Evolutionary conservation across 2,888 invertebrate species (phyloP), one percentile per base, ranked within the genome.

Genomic region (Cryptus armator): DNA sequence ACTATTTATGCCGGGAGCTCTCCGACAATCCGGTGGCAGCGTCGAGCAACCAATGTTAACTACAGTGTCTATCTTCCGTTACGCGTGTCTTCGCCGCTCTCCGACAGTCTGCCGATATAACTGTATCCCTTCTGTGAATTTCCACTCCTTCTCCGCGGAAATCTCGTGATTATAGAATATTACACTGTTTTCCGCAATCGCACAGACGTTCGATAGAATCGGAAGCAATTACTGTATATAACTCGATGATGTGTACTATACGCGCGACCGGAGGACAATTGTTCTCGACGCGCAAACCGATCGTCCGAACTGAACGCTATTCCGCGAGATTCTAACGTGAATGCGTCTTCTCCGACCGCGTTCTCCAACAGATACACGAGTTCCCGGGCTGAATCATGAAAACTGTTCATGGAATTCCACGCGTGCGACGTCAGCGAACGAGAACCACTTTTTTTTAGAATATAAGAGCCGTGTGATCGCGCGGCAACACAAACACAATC

Each of bases 371-470:
- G 48, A 77, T 83, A 72, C 44, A 16, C 24, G 16, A 19, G 24
- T 19, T 3, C 32, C 37, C 53, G 46, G 62, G 79, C 75, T 84
- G 81, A 76, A 85, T 79, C 85, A 75, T 80, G 76, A 76, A 12
- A 66, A 79, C 72, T 66, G 82, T 76, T 85, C 79, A 76, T 44
- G 79, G 62, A 80, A 83, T 85, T 83, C 80, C 81, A 66, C 72
- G 80, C 48, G 46, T 44, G 76, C 44, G 43, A 48, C 79, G 83
- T 77, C 71, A 85, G 75, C 29, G 62, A 66, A 44, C 2, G 56
- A 46, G 48, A 19, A 67, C 67, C 3, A 37, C 79, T 82, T 59
- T 72, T 83, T 74, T 51, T 70, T 44, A 12, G 48, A 48, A 32
- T 48, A n/a, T 9, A 32, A 43, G 12, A 12, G 2, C 2, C 3